phyloP scores from a whole-genome alignment of 2,797 vertebrate species.

The Jordanella pulchra region DNA sequence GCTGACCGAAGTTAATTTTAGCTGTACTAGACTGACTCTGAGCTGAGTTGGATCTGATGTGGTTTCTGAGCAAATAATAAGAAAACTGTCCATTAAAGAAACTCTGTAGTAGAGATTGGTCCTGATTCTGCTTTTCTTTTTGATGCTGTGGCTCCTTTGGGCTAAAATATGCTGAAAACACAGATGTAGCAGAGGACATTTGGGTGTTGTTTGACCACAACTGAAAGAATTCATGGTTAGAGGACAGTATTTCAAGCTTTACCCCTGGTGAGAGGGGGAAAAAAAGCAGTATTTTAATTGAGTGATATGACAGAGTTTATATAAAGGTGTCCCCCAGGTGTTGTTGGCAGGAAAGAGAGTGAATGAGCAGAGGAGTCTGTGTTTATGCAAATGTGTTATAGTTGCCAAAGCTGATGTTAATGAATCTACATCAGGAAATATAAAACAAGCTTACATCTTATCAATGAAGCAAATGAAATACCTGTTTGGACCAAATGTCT shows the following conservation, averaged over 20 bases:
- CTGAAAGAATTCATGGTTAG: not conserved
- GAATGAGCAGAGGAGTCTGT: no score
- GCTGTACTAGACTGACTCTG: not conserved
- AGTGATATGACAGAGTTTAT: not conserved
- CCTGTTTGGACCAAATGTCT: not conserved
- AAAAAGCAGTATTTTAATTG: not conserved
- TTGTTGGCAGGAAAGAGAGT: not conserved
- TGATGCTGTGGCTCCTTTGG: no score
- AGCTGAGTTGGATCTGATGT: not conserved
- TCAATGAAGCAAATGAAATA: not conserved
- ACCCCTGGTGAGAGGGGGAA: not conserved
- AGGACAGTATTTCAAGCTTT: not conserved
- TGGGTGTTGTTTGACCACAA: no score
- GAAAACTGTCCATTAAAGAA: not conserved
- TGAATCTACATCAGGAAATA: not conserved
- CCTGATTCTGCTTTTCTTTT: not conserved
- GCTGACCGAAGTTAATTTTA: constrained; percentile 2
- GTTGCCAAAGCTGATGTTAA: not conserved
- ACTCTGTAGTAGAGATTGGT: not conserved
- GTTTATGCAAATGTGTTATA: not conserved
- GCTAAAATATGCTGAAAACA: no score
- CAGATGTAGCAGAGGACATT: no score
- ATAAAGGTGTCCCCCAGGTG: not conserved
- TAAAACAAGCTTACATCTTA: no score
- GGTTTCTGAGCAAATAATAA: not conserved